phyloP scores from a whole-genome alignment of 2,888 invertebrate genomes.

The Pilophorus perplexus region DNA sequence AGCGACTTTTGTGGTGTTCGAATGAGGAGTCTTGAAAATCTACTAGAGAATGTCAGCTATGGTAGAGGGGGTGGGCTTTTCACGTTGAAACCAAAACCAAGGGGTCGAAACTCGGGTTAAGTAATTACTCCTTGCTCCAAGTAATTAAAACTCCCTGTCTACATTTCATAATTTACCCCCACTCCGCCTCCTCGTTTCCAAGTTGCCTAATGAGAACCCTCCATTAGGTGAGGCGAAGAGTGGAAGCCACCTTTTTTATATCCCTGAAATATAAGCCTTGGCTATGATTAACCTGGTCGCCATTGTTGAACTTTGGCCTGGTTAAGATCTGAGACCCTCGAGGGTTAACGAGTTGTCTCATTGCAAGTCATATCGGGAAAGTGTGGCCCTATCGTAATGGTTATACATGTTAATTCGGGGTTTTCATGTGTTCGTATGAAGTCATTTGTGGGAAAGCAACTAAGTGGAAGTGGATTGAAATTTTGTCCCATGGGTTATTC shows the following conservation, averaged over 20 bases:
- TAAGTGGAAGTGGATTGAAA: no score
- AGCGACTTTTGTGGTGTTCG: conserved; percentile 13
- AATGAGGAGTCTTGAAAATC: conserved; percentile 15
- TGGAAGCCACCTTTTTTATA: conserved; percentile 14
- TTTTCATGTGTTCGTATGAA: no score
- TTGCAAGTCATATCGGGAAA: neutral
- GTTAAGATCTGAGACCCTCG: neutral
- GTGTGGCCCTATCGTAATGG: neutral
- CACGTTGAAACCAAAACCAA: conserved; percentile 33
- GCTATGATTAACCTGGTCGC: neutral
- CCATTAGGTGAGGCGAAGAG: conserved; percentile 13
- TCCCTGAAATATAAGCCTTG: conserved; percentile 3
- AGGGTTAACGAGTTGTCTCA: conserved; percentile 2
- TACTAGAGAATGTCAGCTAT: neutral
- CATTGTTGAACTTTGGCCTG: neutral
- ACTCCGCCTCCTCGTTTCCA: conserved; percentile 3
- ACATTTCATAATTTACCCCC: conserved; percentile 41
- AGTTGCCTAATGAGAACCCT: conserved; percentile 36
- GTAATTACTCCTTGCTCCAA: conserved; percentile 41
- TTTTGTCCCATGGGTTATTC: no score
- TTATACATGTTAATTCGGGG: no score
- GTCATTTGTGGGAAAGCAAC: no score
- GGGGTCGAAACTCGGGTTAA: conserved; percentile 41
- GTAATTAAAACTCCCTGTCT: conserved; percentile 43
- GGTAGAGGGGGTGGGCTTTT: conserved; percentile 12